Evolutionary conservation across 1,140 invertebrate species (phyloP).

Genomic region (Pomacea maculata): DNA sequence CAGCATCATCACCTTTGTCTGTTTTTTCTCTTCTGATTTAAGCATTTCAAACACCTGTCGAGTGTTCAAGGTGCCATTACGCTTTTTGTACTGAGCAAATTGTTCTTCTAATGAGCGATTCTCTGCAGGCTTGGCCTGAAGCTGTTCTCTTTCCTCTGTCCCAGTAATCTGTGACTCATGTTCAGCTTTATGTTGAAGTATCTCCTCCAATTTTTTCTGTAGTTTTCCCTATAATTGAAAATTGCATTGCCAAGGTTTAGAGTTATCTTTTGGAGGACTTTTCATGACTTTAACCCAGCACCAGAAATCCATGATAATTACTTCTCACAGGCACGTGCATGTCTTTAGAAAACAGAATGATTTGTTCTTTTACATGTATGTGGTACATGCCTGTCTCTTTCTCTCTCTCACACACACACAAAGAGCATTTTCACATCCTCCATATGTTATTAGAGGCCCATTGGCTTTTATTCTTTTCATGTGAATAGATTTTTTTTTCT

Average conservation of each 20-base stretch:
- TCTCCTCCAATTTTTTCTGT: conserved; percentile 33
- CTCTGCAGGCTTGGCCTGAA: neutral
- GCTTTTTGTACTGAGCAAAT: conserved; percentile 49
- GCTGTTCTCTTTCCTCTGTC: conserved; percentile 24
- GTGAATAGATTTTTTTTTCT: no score
- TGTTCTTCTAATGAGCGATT: conserved; percentile 43
- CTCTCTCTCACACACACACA: no score
- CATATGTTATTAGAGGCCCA: no score
- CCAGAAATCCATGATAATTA: no score
- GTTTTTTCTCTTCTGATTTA: conserved; percentile 54
- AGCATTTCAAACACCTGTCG: conserved; percentile 57
- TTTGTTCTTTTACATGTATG: no score
- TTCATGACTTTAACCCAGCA: no score
- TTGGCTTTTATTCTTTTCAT: no score
- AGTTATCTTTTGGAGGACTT: no score
- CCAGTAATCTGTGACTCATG: conserved; percentile 14
- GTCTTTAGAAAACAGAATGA: no score
- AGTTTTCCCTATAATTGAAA: conserved; percentile 22
- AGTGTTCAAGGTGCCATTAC: conserved; percentile 54
- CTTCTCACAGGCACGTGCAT: no score
- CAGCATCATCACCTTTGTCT: conserved; percentile 39
- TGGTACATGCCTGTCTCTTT: no score
- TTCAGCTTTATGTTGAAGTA: conserved; percentile 32
- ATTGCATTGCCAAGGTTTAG: neutral
- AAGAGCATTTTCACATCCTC: no score